Percentiles rank a stretch among this genome's conserved stretches.
phyloP scores from a whole-genome alignment of 2,797 vertebrate genomes.

The Serranus cabrilla region DNA sequence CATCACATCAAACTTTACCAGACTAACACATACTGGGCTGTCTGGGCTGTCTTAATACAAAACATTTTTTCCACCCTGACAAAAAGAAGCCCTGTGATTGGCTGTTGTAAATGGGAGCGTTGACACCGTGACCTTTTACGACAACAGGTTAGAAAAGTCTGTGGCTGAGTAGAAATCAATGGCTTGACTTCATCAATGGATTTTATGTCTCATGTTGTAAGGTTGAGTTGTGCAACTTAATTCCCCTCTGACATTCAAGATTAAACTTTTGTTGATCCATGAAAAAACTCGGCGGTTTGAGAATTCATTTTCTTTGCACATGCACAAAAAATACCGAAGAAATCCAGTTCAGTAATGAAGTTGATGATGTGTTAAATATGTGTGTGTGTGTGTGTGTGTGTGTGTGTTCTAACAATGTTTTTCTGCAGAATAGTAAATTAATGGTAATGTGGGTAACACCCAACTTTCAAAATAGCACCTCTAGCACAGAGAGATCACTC shows the following conservation, averaged over 20 bases:
- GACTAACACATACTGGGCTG: neutral
- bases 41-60: neutral
- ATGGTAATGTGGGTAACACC: too few relatives aligned
- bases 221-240: conserved; percentile 20
- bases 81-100: conserved; percentile 39
- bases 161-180: conserved; percentile 65
- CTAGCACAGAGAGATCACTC: neutral
- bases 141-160: conserved; percentile 54
- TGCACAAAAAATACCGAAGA: neutral
- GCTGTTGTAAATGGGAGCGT: conserved; percentile 12
- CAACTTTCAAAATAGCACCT: too few relatives aligned
- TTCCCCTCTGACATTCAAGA: conserved; percentile 17
- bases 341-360: neutral
- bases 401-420: neutral
- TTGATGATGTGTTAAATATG: neutral
- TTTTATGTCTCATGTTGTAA: conserved; percentile 52
- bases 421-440: neutral
- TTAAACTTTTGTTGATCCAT: conserved; percentile 38
- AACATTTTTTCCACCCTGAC: conserved; percentile 5
- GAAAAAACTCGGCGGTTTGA: neutral
- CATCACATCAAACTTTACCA: neutral
- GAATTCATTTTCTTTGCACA: neutral
- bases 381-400: neutral
- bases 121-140: conserved; percentile 65
- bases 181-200: conserved; percentile 62